Evolutionary conservation across 2,888 invertebrate species (phyloP), one percentile per base, ranked within the genome.

Genomic region (Ryuthela nishihirai): DNA sequence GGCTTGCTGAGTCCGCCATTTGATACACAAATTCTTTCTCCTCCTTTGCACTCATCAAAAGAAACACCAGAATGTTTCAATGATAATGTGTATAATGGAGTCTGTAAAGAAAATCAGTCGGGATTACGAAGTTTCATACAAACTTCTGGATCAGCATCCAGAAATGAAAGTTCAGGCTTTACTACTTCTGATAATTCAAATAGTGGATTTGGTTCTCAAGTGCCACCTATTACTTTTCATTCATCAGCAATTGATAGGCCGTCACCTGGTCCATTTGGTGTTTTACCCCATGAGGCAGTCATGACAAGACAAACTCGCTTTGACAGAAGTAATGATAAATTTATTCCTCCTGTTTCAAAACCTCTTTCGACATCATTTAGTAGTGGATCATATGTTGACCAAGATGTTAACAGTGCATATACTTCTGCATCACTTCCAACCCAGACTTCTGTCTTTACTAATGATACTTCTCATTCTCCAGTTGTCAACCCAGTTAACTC

Each of bases 251-350:
- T 42, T 20, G 54, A 54, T 42, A 43, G 23, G 21, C 46, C 42
- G 12, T 36, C 46, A 17, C 36, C 43, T 21, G 59, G 62, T 45
- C 62, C 62, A 25, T 64, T 64, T 53, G 65, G 65, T 24, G 56
- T 59, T 17, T 48, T 65, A 9, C 65, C 65, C 17, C 65, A 65
- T 40, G 58, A 64, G 54, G 29, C 63, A 29, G 61, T 64, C 5
- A 46, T 17, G 23, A 45, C 25, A 25, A 45, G 35, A n/a, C 35
- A 15, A 10, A 41, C 18, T 52, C 38, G 48, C 12, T 54, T 29
- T 54, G 47, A 54, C n/a, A 41, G 46, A 23, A 50, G 34, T 9
- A 32, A 38, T 24, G 56, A 58, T 35, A 46, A 41, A 17, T 58
- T 46, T 46, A 26, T 47, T 17, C 9, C 47, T 12, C 54, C 54